Evolutionary conservation across 2,888 invertebrate species (phyloP).

Genomic region (Drosophila rellima): DNA sequence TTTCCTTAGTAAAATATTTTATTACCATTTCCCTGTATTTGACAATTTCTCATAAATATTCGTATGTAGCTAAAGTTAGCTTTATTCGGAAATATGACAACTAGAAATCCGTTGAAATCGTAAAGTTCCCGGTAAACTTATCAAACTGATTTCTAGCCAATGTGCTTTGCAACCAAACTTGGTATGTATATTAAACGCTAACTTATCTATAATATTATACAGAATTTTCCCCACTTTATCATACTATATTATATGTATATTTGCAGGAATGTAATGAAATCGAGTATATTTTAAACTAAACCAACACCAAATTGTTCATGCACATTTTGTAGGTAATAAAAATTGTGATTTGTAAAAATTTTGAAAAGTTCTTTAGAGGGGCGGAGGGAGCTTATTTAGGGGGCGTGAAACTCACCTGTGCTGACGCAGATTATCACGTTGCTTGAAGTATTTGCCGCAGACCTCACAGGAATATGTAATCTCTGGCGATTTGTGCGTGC

Average conservation of each 20-base stretch:
- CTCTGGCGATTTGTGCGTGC: conserved; percentile 98
- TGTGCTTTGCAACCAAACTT: background rate
- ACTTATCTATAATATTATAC: conserved; percentile 10
- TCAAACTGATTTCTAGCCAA: conserved; percentile 11
- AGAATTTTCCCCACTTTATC: conserved; percentile 8
- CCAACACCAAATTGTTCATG: conserved; percentile 63
- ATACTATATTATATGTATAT: background rate
- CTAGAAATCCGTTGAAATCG: conserved; percentile 5
- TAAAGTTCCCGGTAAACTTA: conserved; percentile 17
- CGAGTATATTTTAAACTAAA: conserved; percentile 19
- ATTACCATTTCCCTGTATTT: conserved; percentile 8
- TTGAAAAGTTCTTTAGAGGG: conserved; percentile 11
- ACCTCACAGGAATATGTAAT: conserved; percentile 98
- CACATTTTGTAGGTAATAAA: conserved; percentile 17
- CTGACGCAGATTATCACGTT: conserved; percentile 98
- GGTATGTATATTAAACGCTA: conserved; percentile 5
- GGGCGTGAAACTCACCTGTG: conserved; percentile 90
- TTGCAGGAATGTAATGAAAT: background rate
- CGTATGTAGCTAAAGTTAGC: background rate
- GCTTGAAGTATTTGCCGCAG: conserved; percentile 98
- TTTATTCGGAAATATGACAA: conserved; percentile 9
- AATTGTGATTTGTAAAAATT: background rate
- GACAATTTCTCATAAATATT: background rate
- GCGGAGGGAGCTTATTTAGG: background rate
- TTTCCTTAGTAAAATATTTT: background rate